Evolutionary conservation across 2,113 vertebrate species (phyloP), one percentile per base, ranked within the genome.

Genomic region (Psittacula cyanocephala): DNA sequence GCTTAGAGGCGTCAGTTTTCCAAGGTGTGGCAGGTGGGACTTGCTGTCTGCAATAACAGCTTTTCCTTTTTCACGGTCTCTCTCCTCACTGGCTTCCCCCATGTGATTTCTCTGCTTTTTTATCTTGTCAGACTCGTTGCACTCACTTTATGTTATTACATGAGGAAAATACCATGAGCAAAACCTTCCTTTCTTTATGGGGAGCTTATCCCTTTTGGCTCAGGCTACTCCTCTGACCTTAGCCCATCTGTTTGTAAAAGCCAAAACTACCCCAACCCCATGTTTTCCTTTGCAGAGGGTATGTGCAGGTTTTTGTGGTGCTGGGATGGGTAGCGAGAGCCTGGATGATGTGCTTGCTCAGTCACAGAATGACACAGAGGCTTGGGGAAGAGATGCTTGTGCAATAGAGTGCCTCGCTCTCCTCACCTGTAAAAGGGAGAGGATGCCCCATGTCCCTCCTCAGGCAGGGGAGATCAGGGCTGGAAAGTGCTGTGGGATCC

Each of bases 1-100:
- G 24, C 0, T 4, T 3, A 14, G 47, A 69, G 44, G 22, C 0
- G 0, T 37, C 82, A 67, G 5, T 33, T 88, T 37, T 41, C 72
- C 27, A 3, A 4, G 81, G 24, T 35, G 29, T 1, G 2, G 52
- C 57, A 20, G 47, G 47, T 59, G 77, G 22, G 50, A 60, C 22
- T 79, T 57, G n/a, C 22, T 62, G 27, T 60, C n/a, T 72, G 75
- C 33, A 47, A 0, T 19, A 55, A 24, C 63, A 62, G 29, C 57
- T 72, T 53, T 47, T 80, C 28, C 24, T 60, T 65, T 16, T 65
- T 13, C 35, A 10, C 0, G 0, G 8, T 64, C 13, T 64, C 44
- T 53, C 52, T 53, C 44, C 65, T 53, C 33, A 3, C 19, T 14
- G 8, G 14, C 33, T 24, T 41, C 39, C 44, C 57, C 15, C 8